phyloP scores from a whole-genome alignment of 1,140 invertebrate genomes.

The Teleopsis dalmanni region DNA sequence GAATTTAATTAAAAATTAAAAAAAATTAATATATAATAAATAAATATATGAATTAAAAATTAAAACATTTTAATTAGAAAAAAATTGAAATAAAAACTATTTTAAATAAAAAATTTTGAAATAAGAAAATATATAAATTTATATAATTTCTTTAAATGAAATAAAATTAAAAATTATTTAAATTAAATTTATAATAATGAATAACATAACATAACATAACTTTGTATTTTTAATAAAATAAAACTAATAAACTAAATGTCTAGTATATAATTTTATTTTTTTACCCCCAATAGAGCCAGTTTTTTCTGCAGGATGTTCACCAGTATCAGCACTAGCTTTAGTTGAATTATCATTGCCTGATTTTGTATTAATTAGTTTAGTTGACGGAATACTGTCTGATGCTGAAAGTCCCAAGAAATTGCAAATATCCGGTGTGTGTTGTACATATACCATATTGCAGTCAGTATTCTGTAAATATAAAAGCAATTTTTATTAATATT shows the following conservation, averaged over 20 bases:
- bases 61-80: too few relatives aligned
- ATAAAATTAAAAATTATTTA: neutral
- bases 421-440: conserved; percentile 36
- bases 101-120: neutral
- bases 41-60: too few relatives aligned
- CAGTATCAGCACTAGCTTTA: conserved; percentile 9
- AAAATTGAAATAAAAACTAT: too few relatives aligned
- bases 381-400: neutral
- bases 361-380: conserved; percentile 12
- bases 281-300: conserved; percentile 39
- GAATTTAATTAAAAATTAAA: too few relatives aligned
- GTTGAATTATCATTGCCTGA: conserved; percentile 15
- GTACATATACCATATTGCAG: conserved; percentile 35
- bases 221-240: too few relatives aligned
- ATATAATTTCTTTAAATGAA: neutral
- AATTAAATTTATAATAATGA: neutral
- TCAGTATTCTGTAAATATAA: conserved; percentile 22
- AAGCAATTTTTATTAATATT: too few relatives aligned
- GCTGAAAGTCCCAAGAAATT: conserved; percentile 28
- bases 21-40: too few relatives aligned
- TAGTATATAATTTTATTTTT: too few relatives aligned
- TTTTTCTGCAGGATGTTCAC: conserved; percentile 26
- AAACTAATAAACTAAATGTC: too few relatives aligned
- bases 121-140: neutral
- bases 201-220: neutral